phyloP scores from a whole-genome alignment of 2,888 invertebrate species.

The Coelogynopora nodosa region DNA sequence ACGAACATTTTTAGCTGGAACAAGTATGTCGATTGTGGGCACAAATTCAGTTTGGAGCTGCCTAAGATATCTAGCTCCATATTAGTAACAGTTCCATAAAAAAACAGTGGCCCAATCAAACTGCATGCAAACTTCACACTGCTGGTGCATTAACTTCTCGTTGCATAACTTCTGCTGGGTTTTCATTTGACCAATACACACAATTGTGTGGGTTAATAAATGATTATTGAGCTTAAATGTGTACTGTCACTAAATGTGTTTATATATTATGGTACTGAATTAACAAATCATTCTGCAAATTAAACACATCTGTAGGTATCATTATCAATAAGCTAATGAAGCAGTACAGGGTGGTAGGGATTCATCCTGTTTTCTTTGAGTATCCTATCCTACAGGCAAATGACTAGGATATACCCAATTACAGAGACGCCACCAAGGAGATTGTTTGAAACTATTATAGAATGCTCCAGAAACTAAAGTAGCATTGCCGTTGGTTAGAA shows the following conservation, averaged over 20 bases:
- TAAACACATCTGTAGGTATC: neutral
- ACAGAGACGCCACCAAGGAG: neutral
- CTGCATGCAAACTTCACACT: neutral
- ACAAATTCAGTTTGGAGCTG: conserved; percentile 26
- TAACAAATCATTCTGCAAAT: neutral
- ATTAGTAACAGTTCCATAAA: conserved; percentile 5
- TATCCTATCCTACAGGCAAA: neutral
- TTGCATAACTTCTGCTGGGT: conserved; percentile 24
- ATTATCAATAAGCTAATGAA: neutral
- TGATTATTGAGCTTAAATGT: neutral
- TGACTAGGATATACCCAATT: neutral
- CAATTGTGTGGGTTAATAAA: conserved; percentile 1
- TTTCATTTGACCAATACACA: conserved; percentile 26
- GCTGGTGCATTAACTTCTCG: conserved; percentile 16
- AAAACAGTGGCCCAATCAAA: conserved; percentile 23
- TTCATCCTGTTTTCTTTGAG: neutral
- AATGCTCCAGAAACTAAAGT: neutral
- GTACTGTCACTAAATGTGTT: neutral
- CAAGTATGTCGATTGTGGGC: neutral
- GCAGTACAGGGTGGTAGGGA: neutral
- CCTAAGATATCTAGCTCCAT: neutral
- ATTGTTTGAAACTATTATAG: neutral
- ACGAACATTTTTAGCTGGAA: neutral
- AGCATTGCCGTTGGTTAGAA: neutral
- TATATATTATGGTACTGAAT: neutral